A percentile compares a stretch with the other conserved stretches of the same genome.
Evolutionary conservation across 1,140 invertebrate genomes (phyloP).

Genomic region (Rhyacophila brunnea): DNA sequence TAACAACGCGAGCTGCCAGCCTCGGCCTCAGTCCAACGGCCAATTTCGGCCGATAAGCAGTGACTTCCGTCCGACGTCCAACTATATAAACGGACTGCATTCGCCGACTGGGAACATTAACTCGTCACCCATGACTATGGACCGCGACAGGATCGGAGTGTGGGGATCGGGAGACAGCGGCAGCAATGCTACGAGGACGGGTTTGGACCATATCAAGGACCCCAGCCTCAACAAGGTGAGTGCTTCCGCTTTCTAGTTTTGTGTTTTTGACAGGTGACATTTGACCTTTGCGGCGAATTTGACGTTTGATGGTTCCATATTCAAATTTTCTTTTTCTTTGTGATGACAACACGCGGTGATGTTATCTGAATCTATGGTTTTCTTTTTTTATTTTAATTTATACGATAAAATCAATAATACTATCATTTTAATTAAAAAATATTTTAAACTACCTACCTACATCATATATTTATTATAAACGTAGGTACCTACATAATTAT

Average conservation of each 20-base stretch:
- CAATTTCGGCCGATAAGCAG: conserved; percentile 17
- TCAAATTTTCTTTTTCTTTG: background rate
- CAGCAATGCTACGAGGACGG: conserved; percentile 54
- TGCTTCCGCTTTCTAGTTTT: background rate
- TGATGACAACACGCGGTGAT: background rate
- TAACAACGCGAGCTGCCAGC: conserved; percentile 5
- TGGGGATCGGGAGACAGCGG: conserved; percentile 57
- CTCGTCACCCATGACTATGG: conserved; percentile 41
- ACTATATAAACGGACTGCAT: conserved; percentile 7
- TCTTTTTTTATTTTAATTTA: too few species aligned
- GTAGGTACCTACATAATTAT: too few species aligned
- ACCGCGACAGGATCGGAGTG: conserved; percentile 64
- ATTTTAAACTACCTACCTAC: too few species aligned
- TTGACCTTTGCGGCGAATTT: background rate
- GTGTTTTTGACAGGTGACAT: conserved; percentile 13
- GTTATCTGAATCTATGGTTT: too few species aligned
- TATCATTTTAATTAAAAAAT: too few species aligned
- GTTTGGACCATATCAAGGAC: conserved; percentile 73
- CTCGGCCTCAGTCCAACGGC: conserved; percentile 10
- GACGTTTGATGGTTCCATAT: background rate
- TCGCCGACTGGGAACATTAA: conserved; percentile 10
- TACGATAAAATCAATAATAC: too few species aligned
- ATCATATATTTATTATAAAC: too few species aligned
- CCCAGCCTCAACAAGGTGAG: conserved; percentile 76
- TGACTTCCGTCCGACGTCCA: background rate